Percentiles rank a stretch among this genome's conserved stretches.
Evolutionary conservation across 2,113 vertebrate genomes (phyloP).

Genomic region (Taurulus bubalis): DNA sequence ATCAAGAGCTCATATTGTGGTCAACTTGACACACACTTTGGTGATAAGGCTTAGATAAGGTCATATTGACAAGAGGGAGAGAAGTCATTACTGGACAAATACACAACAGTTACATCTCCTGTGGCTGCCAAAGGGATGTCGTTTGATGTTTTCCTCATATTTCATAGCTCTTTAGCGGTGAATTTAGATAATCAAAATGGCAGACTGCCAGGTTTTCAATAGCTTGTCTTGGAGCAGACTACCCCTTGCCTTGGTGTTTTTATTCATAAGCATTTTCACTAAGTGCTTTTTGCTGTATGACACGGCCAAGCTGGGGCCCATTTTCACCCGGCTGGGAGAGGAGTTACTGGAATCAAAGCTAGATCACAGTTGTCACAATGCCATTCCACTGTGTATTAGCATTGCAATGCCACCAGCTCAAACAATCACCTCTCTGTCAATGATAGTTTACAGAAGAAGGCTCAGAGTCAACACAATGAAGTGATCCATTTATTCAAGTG

Average conservation of each 20-base stretch:
- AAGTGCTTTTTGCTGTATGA: slow-evolving; percentile 81
- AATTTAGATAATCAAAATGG: slow-evolving; percentile 80
- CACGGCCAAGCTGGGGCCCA: slow-evolving; percentile 64
- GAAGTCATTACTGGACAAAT: slow-evolving; percentile 69
- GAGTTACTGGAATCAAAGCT: slow-evolving; percentile 79
- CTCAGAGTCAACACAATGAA: slow-evolving; percentile 37
- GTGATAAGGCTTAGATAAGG: slow-evolving; percentile 51
- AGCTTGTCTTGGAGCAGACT: slow-evolving; percentile 52
- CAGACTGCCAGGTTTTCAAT: slow-evolving; percentile 73
- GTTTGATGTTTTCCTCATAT: slow-evolving; percentile 63
- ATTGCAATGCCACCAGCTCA: slow-evolving; percentile 30
- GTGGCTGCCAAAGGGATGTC: slow-evolving; percentile 61
- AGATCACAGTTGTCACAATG: slow-evolving; percentile 77
- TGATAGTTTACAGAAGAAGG: slow-evolving; percentile 36
- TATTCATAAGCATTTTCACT: slow-evolving; percentile 74
- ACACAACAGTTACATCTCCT: slow-evolving; percentile 68
- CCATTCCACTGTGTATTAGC: slow-evolving; percentile 67
- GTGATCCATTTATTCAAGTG: slow-evolving; percentile 37
- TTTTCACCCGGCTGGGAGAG: slow-evolving; percentile 70
- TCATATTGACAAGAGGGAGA: slow-evolving; percentile 61
- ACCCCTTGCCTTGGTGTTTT: slow-evolving; percentile 60
- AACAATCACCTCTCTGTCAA: slow-evolving; percentile 52
- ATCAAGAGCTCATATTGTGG: slow-evolving; percentile 28
- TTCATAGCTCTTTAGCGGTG: slow-evolving; percentile 73
- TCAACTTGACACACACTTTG: slow-evolving; percentile 51